phyloP scores from a whole-genome alignment of 2,888 invertebrate genomes.

The Brachycybe producta region DNA sequence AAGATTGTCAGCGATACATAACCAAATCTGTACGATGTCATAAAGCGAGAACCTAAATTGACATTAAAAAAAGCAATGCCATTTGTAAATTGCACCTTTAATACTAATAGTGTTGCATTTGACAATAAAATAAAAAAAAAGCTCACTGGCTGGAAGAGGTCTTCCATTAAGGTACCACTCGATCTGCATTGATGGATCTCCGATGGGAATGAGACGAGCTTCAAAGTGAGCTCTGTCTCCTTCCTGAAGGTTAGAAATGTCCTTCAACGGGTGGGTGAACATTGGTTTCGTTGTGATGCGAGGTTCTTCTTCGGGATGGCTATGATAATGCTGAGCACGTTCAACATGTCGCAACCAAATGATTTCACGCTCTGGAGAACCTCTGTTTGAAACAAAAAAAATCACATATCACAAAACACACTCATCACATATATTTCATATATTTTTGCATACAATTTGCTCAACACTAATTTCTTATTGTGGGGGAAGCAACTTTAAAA shows the following conservation, averaged over 20 bases:
- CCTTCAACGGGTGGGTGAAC: constrained; percentile 75
- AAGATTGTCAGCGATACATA: constrained; percentile 88
- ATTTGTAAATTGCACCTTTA: background rate
- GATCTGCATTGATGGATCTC: constrained; percentile 89
- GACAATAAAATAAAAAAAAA: background rate
- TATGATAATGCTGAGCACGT: constrained; percentile 67
- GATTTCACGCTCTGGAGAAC: constrained; percentile 81
- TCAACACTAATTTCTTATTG: too few relatives aligned
- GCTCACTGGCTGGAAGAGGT: constrained; percentile 72
- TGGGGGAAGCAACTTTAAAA: too few relatives aligned
- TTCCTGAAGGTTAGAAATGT: constrained; percentile 62
- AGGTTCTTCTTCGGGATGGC: constrained; percentile 64
- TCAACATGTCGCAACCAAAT: constrained; percentile 86
- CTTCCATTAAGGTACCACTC: constrained; percentile 91
- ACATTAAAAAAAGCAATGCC: background rate
- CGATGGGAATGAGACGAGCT: constrained; percentile 91
- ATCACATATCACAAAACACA: background rate
- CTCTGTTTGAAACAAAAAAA: constrained; percentile 41
- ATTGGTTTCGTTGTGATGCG: constrained; percentile 78
- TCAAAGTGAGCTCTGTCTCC: constrained; percentile 93
- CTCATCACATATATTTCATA: background rate
- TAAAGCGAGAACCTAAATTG: constrained; percentile 74
- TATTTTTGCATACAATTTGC: too few relatives aligned
- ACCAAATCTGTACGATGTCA: constrained; percentile 91
- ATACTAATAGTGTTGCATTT: background rate